Base-by-base conservation (phyloP, 2,113 vertebrate species). In the Pheucticus melanocephalus region DNA sequence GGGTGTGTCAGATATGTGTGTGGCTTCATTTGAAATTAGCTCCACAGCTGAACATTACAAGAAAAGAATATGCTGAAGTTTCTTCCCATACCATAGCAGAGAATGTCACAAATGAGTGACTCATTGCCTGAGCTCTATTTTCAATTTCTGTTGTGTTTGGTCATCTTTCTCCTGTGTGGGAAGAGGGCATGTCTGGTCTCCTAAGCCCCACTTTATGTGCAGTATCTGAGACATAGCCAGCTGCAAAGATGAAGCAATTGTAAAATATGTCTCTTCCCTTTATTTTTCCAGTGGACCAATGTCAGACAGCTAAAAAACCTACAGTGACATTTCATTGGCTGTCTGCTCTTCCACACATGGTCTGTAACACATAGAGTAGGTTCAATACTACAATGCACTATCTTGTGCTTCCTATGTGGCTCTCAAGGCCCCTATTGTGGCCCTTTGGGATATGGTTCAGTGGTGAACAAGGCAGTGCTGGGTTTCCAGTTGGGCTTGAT, bases 21-120 rank as follows among this genome's bases (percentile, higher is more conserved):
- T 93, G 85, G 87, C 75, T 93, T 82, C 71, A 63, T 83, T 80
- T 94, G 82, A 92, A 97, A 95, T 73, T 51, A 93, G 35, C 16
- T 88, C 35, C 31, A 50, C 2, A 7, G 57, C 27, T 77, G 63
- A 92, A 87, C 35, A 42, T 65, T 57, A 87, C 70, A 61, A 78
- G 70, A 73, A 80, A 82, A 76, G 54, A 47, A 54, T 44, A 66
- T 40, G 24, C 33, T 77, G 64, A 87, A 86, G 12, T 73, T 91
- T 86, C 68, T 93, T 85, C 79, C 83, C 71, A 59, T 73, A 27
- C 35, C 31, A 4, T 66, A 63, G 77, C 53, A 95, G 53, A 85
- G 60, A 90, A 66, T 86, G 68, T 85, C 75, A 80, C 48, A 92
- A 88, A 82, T 0, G 12, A 80, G 63, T 82, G 70, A 95, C 66